Conservation (phyloP, 2,113 vertebrate species). For the Parus major region DNA sequence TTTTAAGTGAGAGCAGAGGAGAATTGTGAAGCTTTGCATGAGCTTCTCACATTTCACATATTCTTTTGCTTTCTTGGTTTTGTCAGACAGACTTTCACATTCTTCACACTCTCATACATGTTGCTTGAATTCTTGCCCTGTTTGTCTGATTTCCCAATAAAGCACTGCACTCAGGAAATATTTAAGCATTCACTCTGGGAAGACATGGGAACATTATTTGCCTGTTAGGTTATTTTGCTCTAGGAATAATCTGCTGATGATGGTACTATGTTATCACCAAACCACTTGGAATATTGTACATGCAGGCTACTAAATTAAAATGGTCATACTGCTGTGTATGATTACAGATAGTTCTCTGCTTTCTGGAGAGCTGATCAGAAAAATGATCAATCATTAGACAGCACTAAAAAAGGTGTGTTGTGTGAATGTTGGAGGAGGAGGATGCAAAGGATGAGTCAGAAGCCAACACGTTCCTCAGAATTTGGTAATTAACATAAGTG, state of each 20-base stretch:
- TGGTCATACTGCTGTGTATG: background rate
- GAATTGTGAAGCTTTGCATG: background rate
- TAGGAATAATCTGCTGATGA: background rate
- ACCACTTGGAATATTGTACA: background rate
- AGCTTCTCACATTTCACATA: background rate
- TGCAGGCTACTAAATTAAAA: background rate
- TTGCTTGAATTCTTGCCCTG: background rate
- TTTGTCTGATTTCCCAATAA: background rate
- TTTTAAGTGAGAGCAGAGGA: background rate
- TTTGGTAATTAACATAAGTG: background rate
- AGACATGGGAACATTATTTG: background rate
- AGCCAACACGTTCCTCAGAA: conserved; percentile 38
- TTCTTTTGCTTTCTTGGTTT: background rate
- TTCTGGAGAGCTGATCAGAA: background rate
- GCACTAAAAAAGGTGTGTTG: background rate
- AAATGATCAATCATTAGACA: background rate
- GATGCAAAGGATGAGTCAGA: conserved; percentile 29
- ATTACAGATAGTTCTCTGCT: background rate
- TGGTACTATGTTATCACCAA: background rate
- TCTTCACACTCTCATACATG: background rate
- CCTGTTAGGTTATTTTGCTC: background rate
- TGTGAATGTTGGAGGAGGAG: background rate
- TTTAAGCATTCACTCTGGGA: background rate
- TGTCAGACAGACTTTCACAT: background rate
- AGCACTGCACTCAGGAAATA: background rate